phyloP scores from a whole-genome alignment of 2,113 vertebrate genomes.

The Vulpes vulpes region DNA sequence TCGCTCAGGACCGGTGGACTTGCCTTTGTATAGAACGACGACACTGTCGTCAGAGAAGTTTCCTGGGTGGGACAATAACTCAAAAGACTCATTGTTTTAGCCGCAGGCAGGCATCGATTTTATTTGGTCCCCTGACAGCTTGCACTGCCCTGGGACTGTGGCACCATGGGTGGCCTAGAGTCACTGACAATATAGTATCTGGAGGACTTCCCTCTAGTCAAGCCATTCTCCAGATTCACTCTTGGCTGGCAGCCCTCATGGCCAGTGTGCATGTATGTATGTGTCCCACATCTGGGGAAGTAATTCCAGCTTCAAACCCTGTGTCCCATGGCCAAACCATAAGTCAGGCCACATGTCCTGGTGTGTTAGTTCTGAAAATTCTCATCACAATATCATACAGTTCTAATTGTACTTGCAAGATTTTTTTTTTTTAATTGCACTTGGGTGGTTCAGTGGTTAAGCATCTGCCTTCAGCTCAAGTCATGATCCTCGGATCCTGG shows the following conservation, averaged over 20 bases:
- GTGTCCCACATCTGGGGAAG: background rate
- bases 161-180: background rate
- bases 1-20: background rate
- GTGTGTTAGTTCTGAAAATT: background rate
- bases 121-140: background rate
- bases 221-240: background rate
- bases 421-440: background rate
- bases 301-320: background rate
- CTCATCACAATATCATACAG: background rate
- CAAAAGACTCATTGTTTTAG: background rate
- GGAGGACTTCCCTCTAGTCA: background rate
- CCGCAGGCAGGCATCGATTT: background rate
- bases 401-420: background rate
- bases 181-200: background rate
- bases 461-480: no score
- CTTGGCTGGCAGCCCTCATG: background rate
- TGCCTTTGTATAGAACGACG: background rate
- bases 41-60: background rate
- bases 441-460: no score
- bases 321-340: background rate
- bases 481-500: no score
- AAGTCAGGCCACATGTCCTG: background rate
- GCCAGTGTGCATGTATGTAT: background rate
- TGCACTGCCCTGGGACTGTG: background rate
- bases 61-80: background rate